phyloP scores from a whole-genome alignment of 2,888 invertebrate species.

The Lobophora halterata region DNA sequence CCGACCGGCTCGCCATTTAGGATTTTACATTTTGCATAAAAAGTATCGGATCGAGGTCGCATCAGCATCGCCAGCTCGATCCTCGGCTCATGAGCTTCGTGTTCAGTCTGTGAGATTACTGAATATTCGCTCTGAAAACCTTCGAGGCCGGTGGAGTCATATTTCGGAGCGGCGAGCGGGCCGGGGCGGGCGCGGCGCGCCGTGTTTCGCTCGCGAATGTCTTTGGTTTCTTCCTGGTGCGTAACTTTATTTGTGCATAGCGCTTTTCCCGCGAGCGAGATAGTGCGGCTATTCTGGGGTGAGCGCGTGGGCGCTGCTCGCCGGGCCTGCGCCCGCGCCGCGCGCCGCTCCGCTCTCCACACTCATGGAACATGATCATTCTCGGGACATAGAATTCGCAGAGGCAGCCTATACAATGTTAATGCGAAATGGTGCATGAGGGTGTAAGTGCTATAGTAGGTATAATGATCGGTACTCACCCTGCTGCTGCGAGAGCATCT shows the following conservation, averaged over 20 bases:
- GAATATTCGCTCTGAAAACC: constrained; percentile 17
- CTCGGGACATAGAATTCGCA: constrained; percentile 49
- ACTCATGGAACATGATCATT: constrained; percentile 31
- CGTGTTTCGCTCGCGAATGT: constrained; percentile 47
- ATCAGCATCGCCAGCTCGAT: constrained; percentile 29
- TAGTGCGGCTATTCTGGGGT: constrained; percentile 71
- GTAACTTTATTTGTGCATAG: constrained; percentile 75
- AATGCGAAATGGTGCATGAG: constrained; percentile 20
- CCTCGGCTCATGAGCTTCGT: constrained; percentile 8
- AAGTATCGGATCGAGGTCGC: constrained; percentile 40
- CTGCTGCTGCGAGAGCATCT: constrained; percentile 87
- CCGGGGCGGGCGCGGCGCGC: constrained; percentile 19
- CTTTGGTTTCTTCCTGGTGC: constrained; percentile 64
- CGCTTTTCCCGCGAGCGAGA: constrained; percentile 70
- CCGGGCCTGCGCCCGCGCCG: constrained; percentile 32
- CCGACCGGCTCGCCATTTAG: constrained; percentile 43
- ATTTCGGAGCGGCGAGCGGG: constrained; percentile 14
- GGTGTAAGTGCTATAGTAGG: neutral
- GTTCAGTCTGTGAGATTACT: constrained; percentile 1
- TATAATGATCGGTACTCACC: constrained; percentile 28
- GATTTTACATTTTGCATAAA: constrained; percentile 44
- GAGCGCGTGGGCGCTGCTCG: constrained; percentile 55
- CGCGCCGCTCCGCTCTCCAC: constrained; percentile 38
- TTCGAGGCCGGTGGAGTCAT: constrained; percentile 40
- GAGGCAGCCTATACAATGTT: constrained; percentile 32